Evolutionary conservation across 2,113 vertebrate species (phyloP).

Genomic region (Conger conger): DNA sequence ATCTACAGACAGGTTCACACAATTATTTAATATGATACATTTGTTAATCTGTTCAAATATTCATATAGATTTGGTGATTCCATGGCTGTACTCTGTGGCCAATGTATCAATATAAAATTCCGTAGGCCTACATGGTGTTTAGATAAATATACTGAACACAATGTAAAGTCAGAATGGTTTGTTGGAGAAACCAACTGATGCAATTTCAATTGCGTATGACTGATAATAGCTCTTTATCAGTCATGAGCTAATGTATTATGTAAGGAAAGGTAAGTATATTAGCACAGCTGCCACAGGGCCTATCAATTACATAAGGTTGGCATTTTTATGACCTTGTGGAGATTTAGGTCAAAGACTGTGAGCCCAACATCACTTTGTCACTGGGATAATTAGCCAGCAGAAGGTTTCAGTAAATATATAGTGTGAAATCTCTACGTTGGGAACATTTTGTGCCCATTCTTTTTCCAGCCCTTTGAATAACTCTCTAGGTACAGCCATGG

Average conservation of each 20-base stretch:
- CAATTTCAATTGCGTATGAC: background rate
- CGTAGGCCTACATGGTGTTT: background rate
- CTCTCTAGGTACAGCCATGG: background rate
- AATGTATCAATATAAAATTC: background rate
- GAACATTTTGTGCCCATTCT: conserved; percentile 34
- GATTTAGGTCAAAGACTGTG: background rate
- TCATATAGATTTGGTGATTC: background rate
- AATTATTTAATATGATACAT: background rate
- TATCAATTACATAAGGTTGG: background rate
- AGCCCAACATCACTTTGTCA: background rate
- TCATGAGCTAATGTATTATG: background rate
- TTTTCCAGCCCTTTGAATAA: background rate
- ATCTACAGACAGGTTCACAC: background rate
- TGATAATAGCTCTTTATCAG: background rate
- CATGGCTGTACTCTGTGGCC: background rate
- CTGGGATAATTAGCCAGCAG: background rate
- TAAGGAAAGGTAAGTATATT: background rate
- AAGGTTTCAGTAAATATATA: background rate
- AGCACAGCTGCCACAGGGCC: background rate
- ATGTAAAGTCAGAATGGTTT: background rate
- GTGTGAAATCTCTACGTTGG: conserved; percentile 27
- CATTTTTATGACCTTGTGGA: background rate
- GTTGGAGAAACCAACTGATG: background rate
- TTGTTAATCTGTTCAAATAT: background rate
- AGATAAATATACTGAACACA: background rate